Percentiles rank a stretch among this genome's conserved stretches.
These are phyloP conservation scores for Strigamia crassipes DNA, from an alignment of 2,888 invertebrate genomes.

Conservation along the genomic window DNA sequence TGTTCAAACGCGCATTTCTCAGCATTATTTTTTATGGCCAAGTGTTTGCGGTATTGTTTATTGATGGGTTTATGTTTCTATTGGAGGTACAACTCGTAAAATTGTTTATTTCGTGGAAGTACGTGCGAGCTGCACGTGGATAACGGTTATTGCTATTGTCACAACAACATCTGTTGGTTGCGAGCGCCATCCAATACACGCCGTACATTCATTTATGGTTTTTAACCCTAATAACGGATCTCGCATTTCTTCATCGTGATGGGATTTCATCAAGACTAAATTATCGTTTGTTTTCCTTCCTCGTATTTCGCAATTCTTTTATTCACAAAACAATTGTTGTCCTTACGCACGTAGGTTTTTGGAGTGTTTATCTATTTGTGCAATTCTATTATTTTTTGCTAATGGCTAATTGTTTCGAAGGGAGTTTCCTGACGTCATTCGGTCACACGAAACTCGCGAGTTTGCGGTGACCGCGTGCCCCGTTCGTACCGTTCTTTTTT, in stretches of 20 bases:
- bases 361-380: not conserved
- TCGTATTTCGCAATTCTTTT: slow-evolving; percentile 3
- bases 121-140: not conserved
- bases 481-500: slow-evolving; percentile 8
- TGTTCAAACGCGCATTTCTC: not conserved
- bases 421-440: slow-evolving; percentile 29
- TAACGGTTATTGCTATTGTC: too few species aligned
- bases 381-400: not conserved
- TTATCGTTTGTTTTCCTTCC: not conserved
- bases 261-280: not conserved
- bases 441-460: slow-evolving; percentile 6
- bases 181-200: not conserved
- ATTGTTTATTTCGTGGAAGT: not conserved
- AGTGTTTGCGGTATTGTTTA: not conserved
- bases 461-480: slow-evolving; percentile 21
- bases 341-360: not conserved
- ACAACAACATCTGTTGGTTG: not conserved
- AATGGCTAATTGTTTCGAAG: not conserved
- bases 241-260: not conserved
- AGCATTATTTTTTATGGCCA: slow-evolving; percentile 6
- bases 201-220: not conserved
- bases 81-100: not conserved
- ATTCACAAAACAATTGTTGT: not conserved
- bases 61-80: not conserved
- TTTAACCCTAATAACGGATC: not conserved